Conservation (phyloP, 2,888 invertebrate species). For the Cloeon dipterum region DNA sequence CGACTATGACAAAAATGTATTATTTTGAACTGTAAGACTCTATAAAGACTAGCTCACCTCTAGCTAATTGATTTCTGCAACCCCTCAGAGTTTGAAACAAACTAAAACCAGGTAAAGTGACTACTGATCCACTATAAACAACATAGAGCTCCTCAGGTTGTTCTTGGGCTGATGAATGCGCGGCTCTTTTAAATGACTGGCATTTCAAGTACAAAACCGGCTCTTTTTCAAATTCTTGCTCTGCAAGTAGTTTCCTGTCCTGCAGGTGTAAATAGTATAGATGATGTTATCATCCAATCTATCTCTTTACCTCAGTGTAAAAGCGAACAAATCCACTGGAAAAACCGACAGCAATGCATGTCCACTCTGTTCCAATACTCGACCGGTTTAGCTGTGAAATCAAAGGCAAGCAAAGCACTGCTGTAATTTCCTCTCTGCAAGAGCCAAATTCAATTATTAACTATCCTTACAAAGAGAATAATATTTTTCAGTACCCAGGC, state of each 20-base stretch:
- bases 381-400: constrained; percentile 25
- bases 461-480: constrained; percentile 14
- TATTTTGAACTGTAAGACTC: not conserved
- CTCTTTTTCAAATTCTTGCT: constrained; percentile 67
- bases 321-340: constrained; percentile 65
- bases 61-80: constrained; percentile 54
- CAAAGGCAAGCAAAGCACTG: constrained; percentile 25
- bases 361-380: constrained; percentile 68
- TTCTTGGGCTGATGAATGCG: constrained; percentile 17
- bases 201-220: constrained; percentile 58
- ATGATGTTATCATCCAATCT: not conserved
- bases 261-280: constrained; percentile 12
- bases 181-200: constrained; percentile 33
- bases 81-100: constrained; percentile 58
- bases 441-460: constrained; percentile 3
- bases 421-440: constrained; percentile 24
- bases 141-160: constrained; percentile 48
- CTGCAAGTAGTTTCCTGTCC: constrained; percentile 55
- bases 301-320: constrained; percentile 45
- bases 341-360: constrained; percentile 70
- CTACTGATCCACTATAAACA: constrained; percentile 45
- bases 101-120: constrained; percentile 49
- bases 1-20: constrained; percentile 23
- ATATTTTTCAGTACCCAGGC: constrained; percentile 13
- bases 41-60: constrained; percentile 34